Conservation (phyloP, 2,113 vertebrate species). For the Candoia aspera region DNA sequence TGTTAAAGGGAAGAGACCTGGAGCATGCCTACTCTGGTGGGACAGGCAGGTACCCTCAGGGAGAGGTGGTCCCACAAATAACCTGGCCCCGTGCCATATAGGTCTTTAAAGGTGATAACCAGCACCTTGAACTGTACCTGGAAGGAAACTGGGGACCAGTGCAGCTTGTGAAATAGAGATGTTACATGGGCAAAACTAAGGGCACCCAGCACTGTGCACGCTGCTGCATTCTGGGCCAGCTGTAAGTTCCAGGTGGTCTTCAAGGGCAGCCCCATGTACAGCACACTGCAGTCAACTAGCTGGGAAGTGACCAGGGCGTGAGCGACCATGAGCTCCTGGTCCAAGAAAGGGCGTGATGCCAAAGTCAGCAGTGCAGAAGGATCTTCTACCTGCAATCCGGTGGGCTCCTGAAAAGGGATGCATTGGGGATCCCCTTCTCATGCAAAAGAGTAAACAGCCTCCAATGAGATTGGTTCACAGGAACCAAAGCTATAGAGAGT, state of each 20-base stretch:
- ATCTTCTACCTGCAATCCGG: neutral
- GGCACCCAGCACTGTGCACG: neutral
- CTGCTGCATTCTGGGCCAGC: neutral
- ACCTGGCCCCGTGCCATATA: neutral
- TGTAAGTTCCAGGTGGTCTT: neutral
- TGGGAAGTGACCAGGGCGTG: neutral
- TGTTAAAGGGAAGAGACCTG: too few relatives aligned
- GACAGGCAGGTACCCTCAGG: too few relatives aligned
- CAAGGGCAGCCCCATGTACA: neutral
- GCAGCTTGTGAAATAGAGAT: too few relatives aligned
- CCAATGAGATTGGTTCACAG: neutral
- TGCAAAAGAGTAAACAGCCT: neutral
- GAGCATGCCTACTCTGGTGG: too few relatives aligned
- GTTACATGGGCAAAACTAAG: neutral
- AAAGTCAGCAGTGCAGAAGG: neutral
- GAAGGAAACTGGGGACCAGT: too few relatives aligned
- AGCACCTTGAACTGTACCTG: neutral
- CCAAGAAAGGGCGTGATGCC: neutral
- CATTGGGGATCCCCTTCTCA: neutral
- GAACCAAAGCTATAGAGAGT: neutral
- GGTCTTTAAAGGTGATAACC: neutral
- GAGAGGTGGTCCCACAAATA: too few relatives aligned
- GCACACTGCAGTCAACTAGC: neutral
- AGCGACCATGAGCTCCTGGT: neutral
- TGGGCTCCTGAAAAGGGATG: neutral